phyloP scores from a whole-genome alignment of 2,797 vertebrate genomes.

The Cuniculus paca region DNA sequence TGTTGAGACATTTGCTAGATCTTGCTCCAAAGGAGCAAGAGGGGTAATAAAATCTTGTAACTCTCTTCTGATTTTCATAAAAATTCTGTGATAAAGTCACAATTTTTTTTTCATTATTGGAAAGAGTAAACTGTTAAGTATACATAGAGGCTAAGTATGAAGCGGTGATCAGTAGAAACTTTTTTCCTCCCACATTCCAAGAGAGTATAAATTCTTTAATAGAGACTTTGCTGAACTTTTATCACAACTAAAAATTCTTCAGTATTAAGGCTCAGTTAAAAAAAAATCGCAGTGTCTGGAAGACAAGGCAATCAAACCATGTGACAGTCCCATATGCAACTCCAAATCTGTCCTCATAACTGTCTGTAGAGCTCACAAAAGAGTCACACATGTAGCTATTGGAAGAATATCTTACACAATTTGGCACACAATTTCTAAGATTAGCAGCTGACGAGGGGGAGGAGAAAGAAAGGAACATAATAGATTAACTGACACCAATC shows the following conservation, averaged over 20 bases:
- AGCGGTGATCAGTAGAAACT: background rate
- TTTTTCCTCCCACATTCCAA: constrained; percentile 7
- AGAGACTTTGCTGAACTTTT: constrained; percentile 84
- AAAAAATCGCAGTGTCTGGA: constrained; percentile 89
- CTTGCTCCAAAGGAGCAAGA: constrained; percentile 65
- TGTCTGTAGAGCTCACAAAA: constrained; percentile 90
- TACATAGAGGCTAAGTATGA: background rate
- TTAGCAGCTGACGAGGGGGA: constrained; percentile 91
- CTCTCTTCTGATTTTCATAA: constrained; percentile 62
- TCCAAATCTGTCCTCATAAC: constrained; percentile 91
- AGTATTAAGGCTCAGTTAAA: constrained; percentile 87
- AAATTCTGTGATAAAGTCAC: background rate
- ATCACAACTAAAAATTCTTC: constrained; percentile 85
- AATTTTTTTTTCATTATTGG: constrained; percentile 33
- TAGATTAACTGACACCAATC: constrained; percentile 87
- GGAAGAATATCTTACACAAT: constrained; percentile 91
- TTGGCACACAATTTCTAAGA: constrained; percentile 91
- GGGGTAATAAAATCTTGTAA: constrained; percentile 55
- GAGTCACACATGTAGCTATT: constrained; percentile 91
- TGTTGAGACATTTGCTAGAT: constrained; percentile 40
- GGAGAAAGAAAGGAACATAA: constrained; percentile 86
- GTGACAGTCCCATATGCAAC: constrained; percentile 92
- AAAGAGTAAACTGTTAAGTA: constrained; percentile 54
- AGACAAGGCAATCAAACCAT: constrained; percentile 90
- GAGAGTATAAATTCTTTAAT: constrained; percentile 73